These are phyloP conservation scores for Emmelina monodactyla DNA, from an alignment of 2,888 invertebrate species.

Conservation along the genomic window DNA sequence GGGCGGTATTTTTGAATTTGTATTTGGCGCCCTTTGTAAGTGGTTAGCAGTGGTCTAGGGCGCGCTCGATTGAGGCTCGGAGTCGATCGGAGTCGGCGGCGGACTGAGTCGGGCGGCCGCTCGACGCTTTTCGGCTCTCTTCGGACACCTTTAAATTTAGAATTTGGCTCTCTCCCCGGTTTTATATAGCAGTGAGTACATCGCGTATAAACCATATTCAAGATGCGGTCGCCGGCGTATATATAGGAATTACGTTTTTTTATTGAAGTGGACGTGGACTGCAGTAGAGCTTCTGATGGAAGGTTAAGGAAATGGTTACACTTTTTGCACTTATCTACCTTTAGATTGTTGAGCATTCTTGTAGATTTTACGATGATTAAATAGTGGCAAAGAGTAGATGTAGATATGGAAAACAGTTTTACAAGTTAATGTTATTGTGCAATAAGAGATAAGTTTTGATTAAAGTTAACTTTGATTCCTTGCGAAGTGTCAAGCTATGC, in stretches of 20 bases:
- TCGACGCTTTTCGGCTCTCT: slow-evolving; percentile 49
- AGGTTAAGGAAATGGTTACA: no score
- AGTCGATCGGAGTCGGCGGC: slow-evolving; percentile 54
- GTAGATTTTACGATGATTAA: no score
- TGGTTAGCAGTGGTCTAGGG: slow-evolving; percentile 46
- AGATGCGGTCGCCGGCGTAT: slow-evolving; percentile 58
- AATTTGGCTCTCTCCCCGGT: slow-evolving; percentile 71
- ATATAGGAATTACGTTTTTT: slow-evolving; percentile 63
- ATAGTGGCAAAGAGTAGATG: no score
- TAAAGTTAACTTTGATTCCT: no score
- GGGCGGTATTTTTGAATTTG: slow-evolving; percentile 25
- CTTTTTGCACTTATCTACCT: no score
- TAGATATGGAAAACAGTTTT: no score
- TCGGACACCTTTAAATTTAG: slow-evolving; percentile 67
- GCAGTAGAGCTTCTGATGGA: no score
- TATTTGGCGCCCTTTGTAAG: slow-evolving; percentile 41
- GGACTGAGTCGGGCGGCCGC: slow-evolving; percentile 61
- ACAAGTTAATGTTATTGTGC: no score
- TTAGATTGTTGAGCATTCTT: no score
- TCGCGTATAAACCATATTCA: slow-evolving; percentile 61
- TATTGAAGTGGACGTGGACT: slow-evolving; percentile 57
- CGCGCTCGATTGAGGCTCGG: slow-evolving; percentile 48
- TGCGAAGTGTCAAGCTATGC: no score
- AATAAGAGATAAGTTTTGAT: no score
- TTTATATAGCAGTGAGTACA: slow-evolving; percentile 67